A percentile compares a stretch with the other conserved stretches of the same genome.
phyloP scores from a whole-genome alignment of 2,113 vertebrate genomes.

The Pelmatolapia mariae region DNA sequence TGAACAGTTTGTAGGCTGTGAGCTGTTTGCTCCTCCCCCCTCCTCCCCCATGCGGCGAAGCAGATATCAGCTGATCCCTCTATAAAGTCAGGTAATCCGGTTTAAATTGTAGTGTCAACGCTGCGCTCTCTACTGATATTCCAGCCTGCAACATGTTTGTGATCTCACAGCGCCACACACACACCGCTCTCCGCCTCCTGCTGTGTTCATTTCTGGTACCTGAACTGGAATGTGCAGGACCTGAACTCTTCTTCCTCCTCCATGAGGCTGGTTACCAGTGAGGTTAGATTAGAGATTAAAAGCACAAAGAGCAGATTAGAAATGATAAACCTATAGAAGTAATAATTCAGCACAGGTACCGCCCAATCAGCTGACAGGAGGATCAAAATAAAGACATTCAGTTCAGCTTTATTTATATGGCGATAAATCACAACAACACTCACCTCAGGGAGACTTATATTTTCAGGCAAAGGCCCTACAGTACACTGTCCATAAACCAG shows the following conservation, averaged over 20 bases:
- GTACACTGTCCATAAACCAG: neutral
- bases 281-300: neutral
- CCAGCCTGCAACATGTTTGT: neutral
- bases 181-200: neutral
- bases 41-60: neutral
- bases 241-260: neutral
- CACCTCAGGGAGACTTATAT: neutral
- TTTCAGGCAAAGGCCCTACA: neutral
- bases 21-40: neutral
- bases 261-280: neutral
- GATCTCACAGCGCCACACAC: neutral
- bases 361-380: neutral
- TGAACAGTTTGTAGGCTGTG: neutral
- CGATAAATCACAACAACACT: neutral
- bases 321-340: neutral
- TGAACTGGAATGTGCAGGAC: neutral
- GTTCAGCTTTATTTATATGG: neutral
- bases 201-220: neutral
- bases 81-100: neutral
- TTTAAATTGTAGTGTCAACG: neutral
- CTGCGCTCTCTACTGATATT: neutral
- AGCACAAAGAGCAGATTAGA: neutral
- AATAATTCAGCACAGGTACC: neutral
- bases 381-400: neutral
- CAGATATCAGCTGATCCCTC: neutral